Base-by-base conservation (phyloP, 2,888 invertebrate species). In the Mythimna ferrago region DNA sequence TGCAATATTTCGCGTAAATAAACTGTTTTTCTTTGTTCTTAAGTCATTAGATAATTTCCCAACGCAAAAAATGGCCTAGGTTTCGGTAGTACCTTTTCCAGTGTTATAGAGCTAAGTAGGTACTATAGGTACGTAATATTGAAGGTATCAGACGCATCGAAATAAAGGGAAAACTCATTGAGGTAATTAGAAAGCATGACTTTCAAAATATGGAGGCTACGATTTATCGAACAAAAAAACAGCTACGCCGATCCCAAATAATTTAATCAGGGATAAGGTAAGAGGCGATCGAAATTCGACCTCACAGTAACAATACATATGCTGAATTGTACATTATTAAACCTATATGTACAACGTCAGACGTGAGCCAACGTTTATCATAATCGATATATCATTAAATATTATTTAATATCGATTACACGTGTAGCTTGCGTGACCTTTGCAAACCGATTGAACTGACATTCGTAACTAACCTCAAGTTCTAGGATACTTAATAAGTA, bases 321-420 rank as follows among this genome's bases (percentile, higher is more conserved):
- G 7, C 53, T 44, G 35, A 26, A n/a, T 54, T 26, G 9, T 67
- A 38, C 26, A 54, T 35, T 73, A 6, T 26, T 35, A n/a, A n/a
- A 19, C n/a, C 26, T 32, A 7, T 51, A 38, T 21, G 19, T 66
- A 51, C 57, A 26, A 56, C 14, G 35, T 73, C 35, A 54, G 66
- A 9, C 66, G 38, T n/a, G 41, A 16, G 26, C 10, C 60, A 73
- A 10, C 21, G 35, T 57, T 53, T 53, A 73, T 57, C 26, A 56
- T 64, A 26, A 26, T 26, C 26, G 26, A 26, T 26, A 26, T 26
- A 26, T 26, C 26, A 26, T 26, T 26, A 26, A 26, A 26, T 26
- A 26, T 26, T 26, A 63, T 38, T 78, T n/a, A 66, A 73, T 62
- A 80, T 80, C 56, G 80, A 80, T 74, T 75, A 66, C 21, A 38